Percentiles rank a stretch among this genome's conserved stretches.
phyloP scores from a whole-genome alignment of 1,140 invertebrate species.

The Scylla paramamosain region DNA sequence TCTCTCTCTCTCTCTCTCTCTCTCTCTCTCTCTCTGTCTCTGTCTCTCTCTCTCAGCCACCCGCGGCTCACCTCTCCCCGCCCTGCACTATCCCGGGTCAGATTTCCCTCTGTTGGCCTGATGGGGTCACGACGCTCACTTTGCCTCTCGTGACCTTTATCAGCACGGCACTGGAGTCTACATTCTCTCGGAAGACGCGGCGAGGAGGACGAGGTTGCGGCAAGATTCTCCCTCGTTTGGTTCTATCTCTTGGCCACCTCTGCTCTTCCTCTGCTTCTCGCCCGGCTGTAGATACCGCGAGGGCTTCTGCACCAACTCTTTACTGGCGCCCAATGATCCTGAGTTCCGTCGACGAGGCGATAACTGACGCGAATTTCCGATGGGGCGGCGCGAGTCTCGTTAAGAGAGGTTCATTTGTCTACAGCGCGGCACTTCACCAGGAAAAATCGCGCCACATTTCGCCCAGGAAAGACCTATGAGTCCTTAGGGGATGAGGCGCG shows the following conservation, averaged over 20 bases:
- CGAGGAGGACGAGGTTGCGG: not conserved
- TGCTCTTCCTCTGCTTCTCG: not conserved
- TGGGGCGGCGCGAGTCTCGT: slow-evolving; percentile 48
- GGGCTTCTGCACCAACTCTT: slow-evolving; percentile 47
- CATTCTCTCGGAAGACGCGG: not conserved
- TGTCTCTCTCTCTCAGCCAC: not conserved
- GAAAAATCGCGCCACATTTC: not conserved
- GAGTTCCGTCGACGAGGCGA: slow-evolving; percentile 59
- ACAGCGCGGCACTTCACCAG: not conserved
- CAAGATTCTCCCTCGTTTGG: not conserved
- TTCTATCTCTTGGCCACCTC: slow-evolving; percentile 26
- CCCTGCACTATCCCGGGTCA: not conserved
- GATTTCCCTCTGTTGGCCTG: not conserved
- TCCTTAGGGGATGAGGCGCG: not conserved
- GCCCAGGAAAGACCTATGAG: not conserved
- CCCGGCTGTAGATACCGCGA: slow-evolving; percentile 24
- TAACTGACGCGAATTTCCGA: slow-evolving; percentile 64
- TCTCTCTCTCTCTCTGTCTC: not conserved
- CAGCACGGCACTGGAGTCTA: not conserved
- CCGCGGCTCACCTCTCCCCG: not conserved
- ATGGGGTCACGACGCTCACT: not conserved
- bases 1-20: not conserved
- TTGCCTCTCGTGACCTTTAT: not conserved
- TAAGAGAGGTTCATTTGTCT: slow-evolving; percentile 34
- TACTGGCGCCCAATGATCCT: slow-evolving; percentile 51